A percentile compares a stretch with the other conserved stretches of the same genome.
Evolutionary conservation across 1,140 invertebrate genomes (phyloP).

Genomic region (Elysia chlorotica): DNA sequence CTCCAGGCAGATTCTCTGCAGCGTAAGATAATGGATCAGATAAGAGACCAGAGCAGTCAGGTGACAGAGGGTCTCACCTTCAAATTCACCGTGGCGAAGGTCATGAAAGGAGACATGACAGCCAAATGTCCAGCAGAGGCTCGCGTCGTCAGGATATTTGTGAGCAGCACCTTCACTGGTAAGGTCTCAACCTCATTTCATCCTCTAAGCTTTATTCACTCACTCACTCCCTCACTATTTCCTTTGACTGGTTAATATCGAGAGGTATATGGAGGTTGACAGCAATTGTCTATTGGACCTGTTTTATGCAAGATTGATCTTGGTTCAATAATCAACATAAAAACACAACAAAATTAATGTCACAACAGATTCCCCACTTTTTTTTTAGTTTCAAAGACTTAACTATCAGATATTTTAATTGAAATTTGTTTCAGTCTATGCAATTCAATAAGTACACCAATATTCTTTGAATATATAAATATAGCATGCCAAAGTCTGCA

Average conservation of each 20-base stretch:
- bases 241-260: not conserved
- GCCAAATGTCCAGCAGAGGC: constrained; percentile 77
- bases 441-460: too few relatives aligned
- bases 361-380: too few relatives aligned
- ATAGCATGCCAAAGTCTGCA: too few relatives aligned
- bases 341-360: too few relatives aligned
- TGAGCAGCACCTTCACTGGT: constrained; percentile 97
- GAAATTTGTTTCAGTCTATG: too few relatives aligned
- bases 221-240: too few relatives aligned
- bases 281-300: not conserved
- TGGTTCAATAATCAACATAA: too few relatives aligned
- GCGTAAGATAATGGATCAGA: not conserved
- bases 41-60: not conserved
- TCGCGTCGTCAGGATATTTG: constrained; percentile 97
- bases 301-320: not conserved
- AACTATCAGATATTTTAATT: too few relatives aligned
- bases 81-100: not conserved
- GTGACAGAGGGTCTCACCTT: too few relatives aligned
- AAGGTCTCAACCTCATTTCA: constrained; percentile 28
- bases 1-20: not conserved
- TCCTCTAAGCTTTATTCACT: too few relatives aligned
- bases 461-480: too few relatives aligned
- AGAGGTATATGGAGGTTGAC: not conserved
- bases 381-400: too few relatives aligned
- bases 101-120: constrained; percentile 30